Evolutionary conservation across 2,888 invertebrate genomes (phyloP).

Genomic region (Leptopilina myrica): DNA sequence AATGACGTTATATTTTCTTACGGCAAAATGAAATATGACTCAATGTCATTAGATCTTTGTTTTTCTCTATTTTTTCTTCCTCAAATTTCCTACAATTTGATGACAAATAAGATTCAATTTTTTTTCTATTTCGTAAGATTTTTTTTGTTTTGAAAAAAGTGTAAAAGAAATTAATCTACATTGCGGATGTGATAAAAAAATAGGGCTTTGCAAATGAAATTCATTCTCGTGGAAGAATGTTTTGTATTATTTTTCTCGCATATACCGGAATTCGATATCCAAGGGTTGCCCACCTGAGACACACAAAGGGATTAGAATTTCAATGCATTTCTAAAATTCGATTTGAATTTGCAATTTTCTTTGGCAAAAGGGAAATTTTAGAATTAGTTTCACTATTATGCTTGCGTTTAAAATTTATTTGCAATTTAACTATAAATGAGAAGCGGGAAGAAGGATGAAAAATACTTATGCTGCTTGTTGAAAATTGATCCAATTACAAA

Average conservation of each 20-base stretch:
- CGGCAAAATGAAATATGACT: neutral
- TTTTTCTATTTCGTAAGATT: no score
- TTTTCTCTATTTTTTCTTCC: neutral
- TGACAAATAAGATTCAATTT: neutral
- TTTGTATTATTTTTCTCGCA: conserved; percentile 21
- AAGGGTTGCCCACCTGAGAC: conserved; percentile 26
- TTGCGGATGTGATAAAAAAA: neutral
- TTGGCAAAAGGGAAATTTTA: neutral
- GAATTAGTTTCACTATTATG: no score
- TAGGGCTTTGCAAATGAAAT: conserved; percentile 16
- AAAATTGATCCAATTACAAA: no score
- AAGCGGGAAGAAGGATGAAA: no score
- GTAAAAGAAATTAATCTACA: conserved; percentile 5
- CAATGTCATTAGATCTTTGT: neutral
- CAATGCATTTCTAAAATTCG: conserved; percentile 20
- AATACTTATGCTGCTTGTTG: no score
- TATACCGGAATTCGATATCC: conserved; percentile 14
- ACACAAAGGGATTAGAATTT: conserved; percentile 13
- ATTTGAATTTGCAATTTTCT: neutral
- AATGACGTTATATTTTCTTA: neutral
- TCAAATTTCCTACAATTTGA: neutral
- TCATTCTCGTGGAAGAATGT: conserved; percentile 4
- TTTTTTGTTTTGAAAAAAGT: neutral
- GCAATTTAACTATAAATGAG: no score
- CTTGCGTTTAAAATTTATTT: no score